Base-by-base conservation (phyloP, 2,888 invertebrate genomes). In the Sinelater perroti region DNA sequence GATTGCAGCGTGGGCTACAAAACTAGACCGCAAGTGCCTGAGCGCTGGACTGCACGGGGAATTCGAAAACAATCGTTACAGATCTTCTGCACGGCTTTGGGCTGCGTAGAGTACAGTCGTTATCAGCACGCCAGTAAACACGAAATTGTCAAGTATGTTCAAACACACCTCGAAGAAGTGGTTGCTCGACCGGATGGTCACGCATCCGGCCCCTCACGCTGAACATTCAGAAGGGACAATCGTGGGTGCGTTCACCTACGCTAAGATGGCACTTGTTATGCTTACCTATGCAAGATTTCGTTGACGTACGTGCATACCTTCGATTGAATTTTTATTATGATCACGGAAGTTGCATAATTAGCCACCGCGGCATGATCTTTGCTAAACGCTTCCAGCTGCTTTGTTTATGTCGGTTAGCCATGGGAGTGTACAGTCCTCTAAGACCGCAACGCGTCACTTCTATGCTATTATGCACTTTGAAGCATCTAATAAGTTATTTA, bases 141-240 rank as follows among this genome's bases (percentile, higher is more conserved):
- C 24, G 40, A 40, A 40, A 40, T 24, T 40, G 40, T 40, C 24
- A 16, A 40, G 40, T 24, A 40, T 40, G 14, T 40, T 40, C 40
- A 40, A 31, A 47, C 47, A 47, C 47, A 33, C 47, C 33, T 45
- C 16, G 30, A 45, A 45, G 45, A 45, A 45, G 45, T 47, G 47
- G 47, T 47, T 47, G 47, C 11, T 36, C 16, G 31, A 50, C 50
- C 50, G 50, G 50, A 50, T 50, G 35, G 50, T 50, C 50, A 36
- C 35, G 38, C 31, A 50, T 50, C 50, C 50, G 50, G 50, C 38
- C 38, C 38, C 28, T 14, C 30, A 36, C 16, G 11, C 31, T 38
- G 35, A 28, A 21, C 35, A 31, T 31, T 21, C 18, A 49, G 24
- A 44, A 50, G 28, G 36, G 28, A 50, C 24, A 50, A 35, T 40